Evolutionary conservation across 2,797 vertebrate genomes (phyloP).

Genomic region (Myotis vivesi): DNA sequence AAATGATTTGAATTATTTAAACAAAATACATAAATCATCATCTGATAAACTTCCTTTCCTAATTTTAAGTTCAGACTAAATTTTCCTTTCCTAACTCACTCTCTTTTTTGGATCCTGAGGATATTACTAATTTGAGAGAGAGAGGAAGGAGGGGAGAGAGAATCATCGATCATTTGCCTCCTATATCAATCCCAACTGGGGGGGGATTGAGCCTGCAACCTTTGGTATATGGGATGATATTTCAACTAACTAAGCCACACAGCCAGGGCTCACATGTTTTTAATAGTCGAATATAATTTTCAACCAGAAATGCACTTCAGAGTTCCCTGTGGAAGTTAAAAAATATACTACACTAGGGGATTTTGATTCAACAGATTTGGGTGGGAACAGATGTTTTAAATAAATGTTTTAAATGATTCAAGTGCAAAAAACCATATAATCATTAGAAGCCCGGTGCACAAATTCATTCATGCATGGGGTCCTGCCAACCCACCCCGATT

Average conservation of each 20-base stretch:
- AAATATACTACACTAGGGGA: background rate
- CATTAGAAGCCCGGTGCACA: background rate
- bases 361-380: background rate
- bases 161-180: background rate
- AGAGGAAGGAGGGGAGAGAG: background rate
- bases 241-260: background rate
- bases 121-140: background rate
- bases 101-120: background rate
- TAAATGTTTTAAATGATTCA: constrained; percentile 12
- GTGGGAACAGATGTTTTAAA: background rate
- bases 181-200: background rate
- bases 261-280: background rate
- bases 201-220: background rate
- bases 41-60: background rate
- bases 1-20: constrained; percentile 12
- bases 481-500: too few species aligned
- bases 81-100: background rate
- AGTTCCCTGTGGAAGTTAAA: background rate
- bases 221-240: background rate
- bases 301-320: background rate
- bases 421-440: background rate
- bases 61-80: background rate
- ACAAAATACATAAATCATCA: background rate
- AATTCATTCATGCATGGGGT: too few species aligned
- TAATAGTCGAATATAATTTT: background rate